A percentile compares a stretch with the other conserved stretches of the same genome.
Evolutionary conservation across 2,797 vertebrate genomes (phyloP).

Genomic region (Malurus splendens): DNA sequence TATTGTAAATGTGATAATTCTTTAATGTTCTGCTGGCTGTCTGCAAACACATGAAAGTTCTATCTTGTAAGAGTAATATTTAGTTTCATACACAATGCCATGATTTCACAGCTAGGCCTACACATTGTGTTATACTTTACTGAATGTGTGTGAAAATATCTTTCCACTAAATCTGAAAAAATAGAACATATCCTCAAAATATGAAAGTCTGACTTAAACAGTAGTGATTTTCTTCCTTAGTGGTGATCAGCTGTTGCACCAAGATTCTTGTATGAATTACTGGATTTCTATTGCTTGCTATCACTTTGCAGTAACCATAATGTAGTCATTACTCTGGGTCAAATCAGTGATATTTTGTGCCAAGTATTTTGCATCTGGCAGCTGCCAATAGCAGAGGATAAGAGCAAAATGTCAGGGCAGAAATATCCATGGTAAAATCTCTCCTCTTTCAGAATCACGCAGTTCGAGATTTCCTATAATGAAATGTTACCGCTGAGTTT

Average conservation of each 20-base stretch:
- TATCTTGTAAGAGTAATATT: background rate
- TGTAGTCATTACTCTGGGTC: background rate
- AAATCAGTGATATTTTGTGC: background rate
- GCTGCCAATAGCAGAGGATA: background rate
- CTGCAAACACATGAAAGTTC: background rate
- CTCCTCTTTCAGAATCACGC: background rate
- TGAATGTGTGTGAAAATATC: slow-evolving; percentile 12
- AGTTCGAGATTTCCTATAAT: background rate
- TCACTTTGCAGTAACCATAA: background rate
- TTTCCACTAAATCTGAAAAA: background rate
- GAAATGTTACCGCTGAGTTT: background rate
- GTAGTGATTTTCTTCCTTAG: background rate
- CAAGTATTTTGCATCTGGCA: background rate
- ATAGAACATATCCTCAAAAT: background rate
- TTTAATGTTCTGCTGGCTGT: background rate
- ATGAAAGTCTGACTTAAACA: background rate
- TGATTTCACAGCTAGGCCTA: slow-evolving; percentile 35
- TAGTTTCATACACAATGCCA: background rate
- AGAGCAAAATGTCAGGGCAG: background rate
- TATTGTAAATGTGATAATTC: background rate
- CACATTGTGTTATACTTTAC: background rate
- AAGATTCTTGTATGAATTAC: background rate
- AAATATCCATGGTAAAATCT: background rate
- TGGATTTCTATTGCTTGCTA: background rate
- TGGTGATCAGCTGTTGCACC: background rate